Percentiles rank a stretch among this genome's conserved stretches.
phyloP scores from a whole-genome alignment of 2,797 vertebrate genomes.

The Furcifer pardalis region DNA sequence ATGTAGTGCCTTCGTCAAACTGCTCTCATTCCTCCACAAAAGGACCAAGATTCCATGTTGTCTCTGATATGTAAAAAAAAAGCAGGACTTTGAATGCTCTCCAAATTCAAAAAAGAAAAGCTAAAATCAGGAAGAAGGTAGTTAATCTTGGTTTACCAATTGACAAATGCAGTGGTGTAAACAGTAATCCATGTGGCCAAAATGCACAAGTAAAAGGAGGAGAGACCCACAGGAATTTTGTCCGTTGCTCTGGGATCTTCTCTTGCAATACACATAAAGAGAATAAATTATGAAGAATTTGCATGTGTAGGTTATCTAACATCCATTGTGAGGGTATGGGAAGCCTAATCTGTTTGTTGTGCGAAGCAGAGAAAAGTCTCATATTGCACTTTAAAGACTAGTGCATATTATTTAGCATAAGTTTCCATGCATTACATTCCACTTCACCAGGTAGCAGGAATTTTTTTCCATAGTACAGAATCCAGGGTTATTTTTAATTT shows the following conservation, averaged over 20 bases:
- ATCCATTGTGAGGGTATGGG: no score
- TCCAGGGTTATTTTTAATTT: no score
- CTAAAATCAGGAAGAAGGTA: background rate
- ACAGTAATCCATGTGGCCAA: background rate
- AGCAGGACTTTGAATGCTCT: background rate
- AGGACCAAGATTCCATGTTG: background rate
- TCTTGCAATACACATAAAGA: background rate
- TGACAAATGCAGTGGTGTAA: background rate
- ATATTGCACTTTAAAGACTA: no score
- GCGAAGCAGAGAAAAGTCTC: no score
- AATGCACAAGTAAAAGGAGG: background rate
- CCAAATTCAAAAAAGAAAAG: background rate
- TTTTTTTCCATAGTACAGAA: no score
- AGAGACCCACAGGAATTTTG: background rate
- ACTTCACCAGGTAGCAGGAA: background rate
- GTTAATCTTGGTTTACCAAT: background rate
- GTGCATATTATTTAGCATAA: no score
- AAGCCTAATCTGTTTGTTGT: no score
- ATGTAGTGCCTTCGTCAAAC: background rate
- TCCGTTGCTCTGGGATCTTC: background rate
- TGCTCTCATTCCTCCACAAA: background rate
- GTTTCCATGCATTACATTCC: no score
- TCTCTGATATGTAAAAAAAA: background rate
- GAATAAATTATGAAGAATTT: background rate
- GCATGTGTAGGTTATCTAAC: no score